Evolutionary conservation across 2,113 vertebrate species (phyloP).

Genomic region (Oncorhynchus keta): DNA sequence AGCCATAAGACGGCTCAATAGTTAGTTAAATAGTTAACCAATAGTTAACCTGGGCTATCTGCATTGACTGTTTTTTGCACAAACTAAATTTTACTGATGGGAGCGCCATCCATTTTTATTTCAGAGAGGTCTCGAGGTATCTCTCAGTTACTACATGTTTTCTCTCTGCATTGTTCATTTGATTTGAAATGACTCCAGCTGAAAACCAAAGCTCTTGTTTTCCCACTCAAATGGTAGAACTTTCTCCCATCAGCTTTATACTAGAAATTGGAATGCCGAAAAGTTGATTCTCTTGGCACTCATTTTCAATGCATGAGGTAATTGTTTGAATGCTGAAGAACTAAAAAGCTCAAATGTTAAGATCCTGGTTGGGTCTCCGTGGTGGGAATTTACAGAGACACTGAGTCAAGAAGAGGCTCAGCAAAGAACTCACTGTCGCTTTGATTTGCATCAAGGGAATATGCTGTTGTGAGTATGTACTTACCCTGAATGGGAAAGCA

Average conservation of each 20-base stretch:
- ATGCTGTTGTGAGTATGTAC: background rate
- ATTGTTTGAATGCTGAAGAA: background rate
- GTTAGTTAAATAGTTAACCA: no score
- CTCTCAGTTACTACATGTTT: no score
- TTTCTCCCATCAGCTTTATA: background rate
- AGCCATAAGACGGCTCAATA: background rate
- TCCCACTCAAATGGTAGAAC: background rate
- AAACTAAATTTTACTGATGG: no score
- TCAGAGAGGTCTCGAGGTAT: no score
- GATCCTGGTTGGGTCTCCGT: background rate
- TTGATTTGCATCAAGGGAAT: constrained; percentile 26
- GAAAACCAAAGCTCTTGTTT: constrained; percentile 32
- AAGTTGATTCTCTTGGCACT: background rate
- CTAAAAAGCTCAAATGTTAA: no score
- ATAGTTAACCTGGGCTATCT: no score
- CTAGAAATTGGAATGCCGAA: background rate
- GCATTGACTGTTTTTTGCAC: no score
- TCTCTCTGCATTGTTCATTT: no score
- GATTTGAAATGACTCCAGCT: constrained; percentile 4
- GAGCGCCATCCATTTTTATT: no score
- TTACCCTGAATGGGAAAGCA: constrained; percentile 13
- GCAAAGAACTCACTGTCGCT: constrained; percentile 17
- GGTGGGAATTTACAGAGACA: constrained; percentile 23
- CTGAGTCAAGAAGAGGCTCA: background rate
- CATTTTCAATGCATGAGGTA: background rate